These are phyloP conservation scores for Ammospiza caudacuta DNA, from an alignment of 2,113 vertebrate species.

Conservation along the genomic window DNA sequence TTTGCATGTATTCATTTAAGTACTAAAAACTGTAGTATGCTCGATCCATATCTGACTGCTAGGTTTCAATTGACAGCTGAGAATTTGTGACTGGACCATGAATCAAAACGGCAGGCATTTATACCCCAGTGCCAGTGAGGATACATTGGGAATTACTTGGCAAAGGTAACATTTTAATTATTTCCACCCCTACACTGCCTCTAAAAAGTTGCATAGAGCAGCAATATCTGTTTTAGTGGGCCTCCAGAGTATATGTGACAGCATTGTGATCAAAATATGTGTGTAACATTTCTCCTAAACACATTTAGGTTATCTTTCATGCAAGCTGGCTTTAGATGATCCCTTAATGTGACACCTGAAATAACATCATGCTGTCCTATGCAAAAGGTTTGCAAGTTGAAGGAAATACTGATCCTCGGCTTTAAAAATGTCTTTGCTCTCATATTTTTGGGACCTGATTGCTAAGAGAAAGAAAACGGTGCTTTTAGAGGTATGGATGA, in stretches of 20 bases:
- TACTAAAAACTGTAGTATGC: slow-evolving; percentile 94
- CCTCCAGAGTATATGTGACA: slow-evolving; percentile 56
- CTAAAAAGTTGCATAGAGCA: slow-evolving; percentile 74
- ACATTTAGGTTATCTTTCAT: slow-evolving; percentile 28
- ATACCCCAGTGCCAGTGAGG: slow-evolving; percentile 99
- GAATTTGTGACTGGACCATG: slow-evolving; percentile 99
- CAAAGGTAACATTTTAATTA: slow-evolving; percentile 99
- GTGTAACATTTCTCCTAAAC: slow-evolving; percentile 42
- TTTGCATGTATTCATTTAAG: slow-evolving; percentile 91
- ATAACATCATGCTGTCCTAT: slow-evolving; percentile 39
- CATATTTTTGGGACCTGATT: not conserved
- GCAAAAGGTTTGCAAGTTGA: not conserved
- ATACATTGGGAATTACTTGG: slow-evolving; percentile 99
- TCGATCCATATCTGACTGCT: slow-evolving; percentile 99
- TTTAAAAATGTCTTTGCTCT: not conserved
- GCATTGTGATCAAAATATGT: slow-evolving; percentile 35
- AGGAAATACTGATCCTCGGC: not conserved
- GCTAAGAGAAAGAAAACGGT: not conserved
- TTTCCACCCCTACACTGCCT: slow-evolving; percentile 89
- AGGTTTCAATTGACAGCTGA: slow-evolving; percentile 99
- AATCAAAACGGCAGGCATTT: slow-evolving; percentile 99
- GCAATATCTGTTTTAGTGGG: slow-evolving; percentile 74
- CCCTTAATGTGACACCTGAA: slow-evolving; percentile 14
- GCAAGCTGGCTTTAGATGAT: not conserved
- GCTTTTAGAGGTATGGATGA: not conserved